These are phyloP conservation scores for Pseudopleuronectes americanus DNA, from an alignment of 2,797 vertebrate genomes.

Conservation along the genomic window DNA sequence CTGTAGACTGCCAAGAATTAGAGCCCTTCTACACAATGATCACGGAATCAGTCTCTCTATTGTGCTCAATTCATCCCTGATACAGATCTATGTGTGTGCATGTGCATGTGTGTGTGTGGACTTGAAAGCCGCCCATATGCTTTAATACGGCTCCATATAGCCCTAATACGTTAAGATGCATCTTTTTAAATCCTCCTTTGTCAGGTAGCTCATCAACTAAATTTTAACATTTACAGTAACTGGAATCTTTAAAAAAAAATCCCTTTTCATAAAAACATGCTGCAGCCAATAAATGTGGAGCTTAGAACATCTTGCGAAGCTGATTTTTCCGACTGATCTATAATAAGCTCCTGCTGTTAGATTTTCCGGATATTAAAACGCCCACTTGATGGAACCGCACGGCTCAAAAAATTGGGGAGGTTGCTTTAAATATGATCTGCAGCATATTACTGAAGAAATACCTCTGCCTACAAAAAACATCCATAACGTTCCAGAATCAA, in stretches of 20 bases:
- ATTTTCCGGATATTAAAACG: constrained; percentile 5
- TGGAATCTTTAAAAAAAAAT: not conserved
- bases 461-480: too few species aligned
- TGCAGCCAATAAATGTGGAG: not conserved
- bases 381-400: not conserved
- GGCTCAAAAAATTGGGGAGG: not conserved
- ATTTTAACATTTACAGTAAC: not conserved
- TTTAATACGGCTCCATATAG: constrained; percentile 24
- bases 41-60: constrained; percentile 38
- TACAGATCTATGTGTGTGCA: constrained; percentile 22
- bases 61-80: constrained; percentile 49
- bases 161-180: constrained; percentile 7
- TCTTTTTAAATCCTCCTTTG: not conserved
- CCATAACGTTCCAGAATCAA: not conserved
- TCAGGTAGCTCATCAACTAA: not conserved
- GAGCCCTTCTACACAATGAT: constrained; percentile 55
- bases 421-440: constrained; percentile 10
- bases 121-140: constrained; percentile 25
- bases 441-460: not conserved
- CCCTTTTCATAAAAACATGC: too few species aligned
- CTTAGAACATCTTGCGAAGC: constrained; percentile 5
- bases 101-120: constrained; percentile 17
- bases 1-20: constrained; percentile 53
- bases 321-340: constrained; percentile 18
- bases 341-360: constrained; percentile 5